Percentiles rank a stretch among this genome's conserved stretches.
These are phyloP conservation scores for Nomia melanderi DNA, from an alignment of 1,140 invertebrate genomes.

Conservation along the genomic window DNA sequence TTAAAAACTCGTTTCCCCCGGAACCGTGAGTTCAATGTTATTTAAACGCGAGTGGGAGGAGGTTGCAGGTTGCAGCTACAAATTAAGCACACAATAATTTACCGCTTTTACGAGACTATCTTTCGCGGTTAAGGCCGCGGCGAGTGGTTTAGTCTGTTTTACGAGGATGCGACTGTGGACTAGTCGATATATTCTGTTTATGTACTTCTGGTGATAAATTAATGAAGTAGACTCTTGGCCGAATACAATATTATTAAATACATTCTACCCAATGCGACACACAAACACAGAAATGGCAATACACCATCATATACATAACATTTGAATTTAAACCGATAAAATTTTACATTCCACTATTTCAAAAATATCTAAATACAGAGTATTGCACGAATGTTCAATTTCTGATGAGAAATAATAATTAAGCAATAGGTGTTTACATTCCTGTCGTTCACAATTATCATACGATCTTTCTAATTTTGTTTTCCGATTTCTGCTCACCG, in stretches of 20 bases:
- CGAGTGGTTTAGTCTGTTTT: not conserved
- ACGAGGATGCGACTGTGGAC: not conserved
- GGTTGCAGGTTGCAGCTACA: not conserved
- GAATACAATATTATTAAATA: not conserved
- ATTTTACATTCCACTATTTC: too few species aligned
- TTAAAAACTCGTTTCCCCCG: slow-evolving; percentile 29
- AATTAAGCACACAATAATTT: slow-evolving; percentile 2
- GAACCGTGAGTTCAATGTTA: not conserved
- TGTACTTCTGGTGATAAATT: not conserved
- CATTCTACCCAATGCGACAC: too few species aligned
- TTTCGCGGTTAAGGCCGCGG: not conserved
- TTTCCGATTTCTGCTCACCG: too few species aligned
- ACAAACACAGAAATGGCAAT: too few species aligned
- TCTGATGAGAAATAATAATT: too few species aligned
- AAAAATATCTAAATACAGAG: too few species aligned
- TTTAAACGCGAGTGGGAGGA: not conserved
- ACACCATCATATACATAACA: too few species aligned
- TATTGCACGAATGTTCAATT: too few species aligned
- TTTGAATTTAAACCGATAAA: too few species aligned
- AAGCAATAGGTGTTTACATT: too few species aligned
- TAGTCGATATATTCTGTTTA: not conserved
- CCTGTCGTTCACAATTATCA: too few species aligned
- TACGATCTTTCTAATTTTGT: too few species aligned
- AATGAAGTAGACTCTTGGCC: not conserved
- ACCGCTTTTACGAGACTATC: not conserved